Evolutionary conservation across 2,888 invertebrate genomes (phyloP).

Genomic region (Alentia gelatinosa): DNA sequence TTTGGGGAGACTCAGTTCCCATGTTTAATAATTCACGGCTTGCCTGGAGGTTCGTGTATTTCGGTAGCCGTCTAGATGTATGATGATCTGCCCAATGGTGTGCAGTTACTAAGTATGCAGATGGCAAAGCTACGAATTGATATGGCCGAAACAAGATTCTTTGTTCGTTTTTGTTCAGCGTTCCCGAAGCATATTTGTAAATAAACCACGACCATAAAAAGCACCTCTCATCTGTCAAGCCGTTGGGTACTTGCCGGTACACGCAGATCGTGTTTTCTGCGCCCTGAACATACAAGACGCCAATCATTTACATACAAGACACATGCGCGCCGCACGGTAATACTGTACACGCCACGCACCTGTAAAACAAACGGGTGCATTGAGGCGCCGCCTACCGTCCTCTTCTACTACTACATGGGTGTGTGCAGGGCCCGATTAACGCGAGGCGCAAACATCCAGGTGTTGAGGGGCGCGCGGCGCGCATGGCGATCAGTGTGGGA

Average conservation of each 20-base stretch:
- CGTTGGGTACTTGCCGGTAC: constrained; percentile 21
- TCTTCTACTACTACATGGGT: neutral
- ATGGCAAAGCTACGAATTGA: neutral
- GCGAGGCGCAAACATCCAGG: neutral
- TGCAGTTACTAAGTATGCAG: constrained; percentile 33
- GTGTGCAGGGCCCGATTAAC: neutral
- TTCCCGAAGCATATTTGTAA: constrained; percentile 29
- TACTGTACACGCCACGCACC: constrained; percentile 22
- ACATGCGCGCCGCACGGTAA: neutral
- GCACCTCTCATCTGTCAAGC: neutral
- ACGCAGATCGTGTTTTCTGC: constrained; percentile 6
- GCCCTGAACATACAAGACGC: neutral
- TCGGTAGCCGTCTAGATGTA: neutral
- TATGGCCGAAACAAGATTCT: neutral
- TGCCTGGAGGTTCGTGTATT: neutral
- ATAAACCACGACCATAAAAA: neutral
- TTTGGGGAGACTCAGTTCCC: too few relatives aligned
- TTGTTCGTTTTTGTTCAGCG: neutral
- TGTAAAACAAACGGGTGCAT: constrained; percentile 21
- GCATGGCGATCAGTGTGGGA: neutral
- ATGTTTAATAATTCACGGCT: neutral
- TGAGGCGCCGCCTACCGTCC: neutral
- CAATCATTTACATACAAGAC: constrained; percentile 45
- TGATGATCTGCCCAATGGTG: neutral
- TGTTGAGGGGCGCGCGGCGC: constrained; percentile 15